Percentiles rank a stretch among this genome's conserved stretches.
Conservation (phyloP, 2,113 vertebrate genomes). For the Bombycilla garrulus region DNA sequence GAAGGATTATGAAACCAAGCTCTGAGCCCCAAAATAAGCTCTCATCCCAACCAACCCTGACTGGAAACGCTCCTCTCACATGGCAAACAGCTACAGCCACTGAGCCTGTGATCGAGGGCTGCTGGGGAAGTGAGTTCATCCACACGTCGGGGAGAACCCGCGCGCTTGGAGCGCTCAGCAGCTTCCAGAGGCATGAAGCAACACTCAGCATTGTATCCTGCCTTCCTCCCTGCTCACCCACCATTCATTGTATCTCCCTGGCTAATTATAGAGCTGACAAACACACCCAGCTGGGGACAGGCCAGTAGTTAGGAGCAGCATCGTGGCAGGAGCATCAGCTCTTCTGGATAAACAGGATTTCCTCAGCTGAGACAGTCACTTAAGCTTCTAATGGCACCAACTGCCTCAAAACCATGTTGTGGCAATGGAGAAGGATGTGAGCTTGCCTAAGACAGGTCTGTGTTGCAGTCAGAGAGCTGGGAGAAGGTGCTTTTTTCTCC, state of each 20-base stretch:
- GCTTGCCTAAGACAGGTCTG: neutral
- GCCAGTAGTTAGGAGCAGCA: neutral
- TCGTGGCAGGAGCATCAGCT: neutral
- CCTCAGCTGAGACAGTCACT: neutral
- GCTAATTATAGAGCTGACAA: conserved; percentile 15
- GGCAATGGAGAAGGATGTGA: neutral
- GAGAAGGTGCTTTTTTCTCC: neutral
- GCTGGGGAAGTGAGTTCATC: neutral
- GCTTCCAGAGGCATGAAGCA: neutral
- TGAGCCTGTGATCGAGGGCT: neutral
- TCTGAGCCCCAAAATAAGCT: conserved; percentile 54
- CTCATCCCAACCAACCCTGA: neutral
- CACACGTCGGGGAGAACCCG: neutral
- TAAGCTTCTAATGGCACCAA: neutral
- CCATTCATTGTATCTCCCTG: neutral
- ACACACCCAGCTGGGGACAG: neutral
- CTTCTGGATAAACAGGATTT: neutral
- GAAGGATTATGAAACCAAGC: conserved; percentile 20
- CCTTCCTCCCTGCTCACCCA: conserved; percentile 5
- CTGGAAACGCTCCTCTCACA: neutral
- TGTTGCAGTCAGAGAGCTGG: neutral
- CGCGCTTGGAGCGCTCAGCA: neutral
- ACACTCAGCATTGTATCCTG: neutral
- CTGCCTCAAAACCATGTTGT: neutral
- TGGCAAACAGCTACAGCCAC: neutral